A percentile compares a stretch with the other conserved stretches of the same genome.
Evolutionary conservation across 2,113 vertebrate genomes (phyloP).

Genomic region (Phrynosoma platyrhinos): DNA sequence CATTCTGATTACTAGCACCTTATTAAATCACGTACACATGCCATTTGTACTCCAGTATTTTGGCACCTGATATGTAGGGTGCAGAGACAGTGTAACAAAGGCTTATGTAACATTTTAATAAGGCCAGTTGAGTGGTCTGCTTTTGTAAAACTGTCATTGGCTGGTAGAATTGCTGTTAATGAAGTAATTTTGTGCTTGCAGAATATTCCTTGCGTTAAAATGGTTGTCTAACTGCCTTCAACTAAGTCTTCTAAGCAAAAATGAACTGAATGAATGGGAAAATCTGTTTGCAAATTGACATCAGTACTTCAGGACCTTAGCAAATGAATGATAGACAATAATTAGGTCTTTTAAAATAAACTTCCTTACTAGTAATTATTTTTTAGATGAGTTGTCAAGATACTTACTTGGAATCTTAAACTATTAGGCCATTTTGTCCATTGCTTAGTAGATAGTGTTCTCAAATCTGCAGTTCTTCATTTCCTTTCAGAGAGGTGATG

Average conservation of each 20-base stretch:
- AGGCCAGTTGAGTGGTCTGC: neutral
- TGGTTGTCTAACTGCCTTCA: constrained; percentile 4
- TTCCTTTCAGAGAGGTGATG: neutral
- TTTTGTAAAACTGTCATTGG: neutral
- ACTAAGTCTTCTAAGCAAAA: neutral
- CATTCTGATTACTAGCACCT: neutral
- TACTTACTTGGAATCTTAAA: neutral
- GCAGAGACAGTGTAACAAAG: neutral
- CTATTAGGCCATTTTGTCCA: neutral
- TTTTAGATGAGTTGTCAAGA: neutral
- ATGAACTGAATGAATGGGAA: constrained; percentile 2
- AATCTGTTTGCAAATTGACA: neutral
- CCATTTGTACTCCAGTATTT: neutral
- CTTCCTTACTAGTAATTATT: constrained; percentile 8
- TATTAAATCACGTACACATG: neutral
- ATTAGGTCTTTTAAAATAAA: neutral
- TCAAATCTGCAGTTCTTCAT: neutral
- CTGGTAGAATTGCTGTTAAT: neutral
- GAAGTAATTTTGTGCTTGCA: constrained; percentile 13
- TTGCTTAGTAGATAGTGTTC: neutral
- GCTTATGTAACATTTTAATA: neutral
- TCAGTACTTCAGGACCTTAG: neutral
- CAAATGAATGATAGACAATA: constrained; percentile 29
- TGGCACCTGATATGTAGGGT: neutral
- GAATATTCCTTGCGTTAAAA: neutral